These are phyloP conservation scores for Gadus chalcogrammus DNA, from an alignment of 2,113 vertebrate species.

Conservation along the genomic window DNA sequence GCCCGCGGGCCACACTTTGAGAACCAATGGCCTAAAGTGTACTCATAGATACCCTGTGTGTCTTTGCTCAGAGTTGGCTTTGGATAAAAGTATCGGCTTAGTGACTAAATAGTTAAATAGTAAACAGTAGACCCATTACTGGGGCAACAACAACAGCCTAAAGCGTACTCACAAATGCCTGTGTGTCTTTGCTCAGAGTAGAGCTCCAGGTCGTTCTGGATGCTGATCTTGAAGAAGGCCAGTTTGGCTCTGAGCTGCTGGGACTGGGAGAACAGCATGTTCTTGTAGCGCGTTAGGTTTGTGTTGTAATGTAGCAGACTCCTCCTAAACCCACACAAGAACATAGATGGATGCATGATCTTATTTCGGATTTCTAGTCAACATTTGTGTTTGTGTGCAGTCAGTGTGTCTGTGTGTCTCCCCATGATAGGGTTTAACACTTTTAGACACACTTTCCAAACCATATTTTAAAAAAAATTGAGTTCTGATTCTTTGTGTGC, in stretches of 20 bases:
- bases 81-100: not conserved
- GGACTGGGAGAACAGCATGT: slow-evolving; percentile 91
- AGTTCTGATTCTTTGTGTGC: too few relatives aligned
- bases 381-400: not conserved
- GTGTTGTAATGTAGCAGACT: slow-evolving; percentile 96
- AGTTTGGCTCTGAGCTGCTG: slow-evolving; percentile 94
- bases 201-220: slow-evolving; percentile 90
- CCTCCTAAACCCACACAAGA: slow-evolving; percentile 71
- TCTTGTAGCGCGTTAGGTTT: slow-evolving; percentile 94
- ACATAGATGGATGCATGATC: not conserved
- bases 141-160: too few relatives aligned
- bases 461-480: too few relatives aligned
- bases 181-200: slow-evolving; percentile 91
- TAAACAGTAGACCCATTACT: too few relatives aligned
- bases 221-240: slow-evolving; percentile 93
- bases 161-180: slow-evolving; percentile 85
- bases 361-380: not conserved
- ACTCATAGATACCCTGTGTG: too few relatives aligned
- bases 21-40: too few relatives aligned
- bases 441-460: too few relatives aligned
- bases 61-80: too few relatives aligned
- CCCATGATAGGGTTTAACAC: too few relatives aligned
- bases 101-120: too few relatives aligned
- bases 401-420: slow-evolving; percentile 7
- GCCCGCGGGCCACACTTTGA: too few relatives aligned